phyloP scores from a whole-genome alignment of 2,113 vertebrate genomes.

The Marcusenius ussheri region DNA sequence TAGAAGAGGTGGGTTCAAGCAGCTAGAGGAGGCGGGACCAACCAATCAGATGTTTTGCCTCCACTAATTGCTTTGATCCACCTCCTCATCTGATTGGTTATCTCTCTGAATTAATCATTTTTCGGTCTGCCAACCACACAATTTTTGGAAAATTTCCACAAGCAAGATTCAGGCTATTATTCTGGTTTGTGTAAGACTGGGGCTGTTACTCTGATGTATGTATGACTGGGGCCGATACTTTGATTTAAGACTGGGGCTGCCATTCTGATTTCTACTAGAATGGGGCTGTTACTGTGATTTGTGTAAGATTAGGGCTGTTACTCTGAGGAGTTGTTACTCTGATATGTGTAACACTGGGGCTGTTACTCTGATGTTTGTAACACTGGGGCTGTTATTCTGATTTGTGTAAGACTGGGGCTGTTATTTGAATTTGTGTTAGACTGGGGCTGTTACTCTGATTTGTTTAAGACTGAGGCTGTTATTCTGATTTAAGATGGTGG shows the following conservation, averaged over 20 bases:
- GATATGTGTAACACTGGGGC: neutral
- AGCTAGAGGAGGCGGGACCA: no score
- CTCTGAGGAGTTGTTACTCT: neutral
- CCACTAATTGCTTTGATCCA: no score
- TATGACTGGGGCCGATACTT: neutral
- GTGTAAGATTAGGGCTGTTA: neutral
- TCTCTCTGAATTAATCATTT: no score
- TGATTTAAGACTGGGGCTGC: neutral
- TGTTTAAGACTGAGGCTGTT: neutral
- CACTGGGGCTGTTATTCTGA: neutral
- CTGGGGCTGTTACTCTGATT: neutral
- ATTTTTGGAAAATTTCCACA: no score
- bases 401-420: neutral
- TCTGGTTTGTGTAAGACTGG: neutral
- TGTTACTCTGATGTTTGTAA: neutral
- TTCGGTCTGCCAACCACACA: no score
- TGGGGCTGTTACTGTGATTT: neutral
- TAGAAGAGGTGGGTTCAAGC: no score
- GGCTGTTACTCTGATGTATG: no score
- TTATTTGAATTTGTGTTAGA: neutral
- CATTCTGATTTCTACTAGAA: neutral
- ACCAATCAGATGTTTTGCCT: no score
- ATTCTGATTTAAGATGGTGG: neutral
- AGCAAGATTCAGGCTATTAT: neutral
- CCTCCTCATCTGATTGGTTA: no score